Evolutionary conservation across 1,140 invertebrate genomes (phyloP), one percentile per base, ranked within the genome.

Genomic region (Wiebesia pumilae): DNA sequence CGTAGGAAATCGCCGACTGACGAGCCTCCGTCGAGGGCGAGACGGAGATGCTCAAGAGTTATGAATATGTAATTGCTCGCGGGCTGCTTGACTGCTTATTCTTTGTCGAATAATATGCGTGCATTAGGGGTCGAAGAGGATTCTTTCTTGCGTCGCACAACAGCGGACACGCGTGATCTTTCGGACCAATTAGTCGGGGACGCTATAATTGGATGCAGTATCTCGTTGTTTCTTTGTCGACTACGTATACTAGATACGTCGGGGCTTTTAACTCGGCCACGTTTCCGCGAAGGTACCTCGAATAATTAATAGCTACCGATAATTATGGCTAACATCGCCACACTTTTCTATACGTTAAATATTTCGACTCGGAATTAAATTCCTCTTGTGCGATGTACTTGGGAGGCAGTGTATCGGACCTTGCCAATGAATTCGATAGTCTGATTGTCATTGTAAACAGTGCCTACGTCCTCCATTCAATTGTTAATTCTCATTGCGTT

Each of bases 1-100:
- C 79, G 51, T 4, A 35, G 27, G 21, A 58, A 47, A 75, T 35
- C 81, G 69, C 10, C 69, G 51, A 47, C 30, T 9, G 65, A 47
- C 54, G 77, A 7, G 69, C 27, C 47, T 21, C 51, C 12, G n/a
- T n/a, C n/a, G 6, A 40, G 81, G n/a, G n/a, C 65, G 40, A 75
- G 30, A 35, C 75, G 33, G n/a, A 47, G 24, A 30, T 62, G 35
- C 69, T 43, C 54, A 1, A 54, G 80, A 82, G 85, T 83, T 78
- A 86, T 86, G 85, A 82, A 86, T 82, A 86, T 82, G 77, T 86
- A 77, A 86, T 82, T 86, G 77, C 75, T 77, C 43, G 43, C 21
- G 54, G 33, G 33, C 19, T 27, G 16, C 16, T 40, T 24, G 30
- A 10, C 30, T 47, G 54, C 30, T 78, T 54, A 30, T 78, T 78